Percentiles rank a stretch among this genome's conserved stretches.
Conservation (phyloP, 2,888 invertebrate genomes). For the Ceramica pisi region DNA sequence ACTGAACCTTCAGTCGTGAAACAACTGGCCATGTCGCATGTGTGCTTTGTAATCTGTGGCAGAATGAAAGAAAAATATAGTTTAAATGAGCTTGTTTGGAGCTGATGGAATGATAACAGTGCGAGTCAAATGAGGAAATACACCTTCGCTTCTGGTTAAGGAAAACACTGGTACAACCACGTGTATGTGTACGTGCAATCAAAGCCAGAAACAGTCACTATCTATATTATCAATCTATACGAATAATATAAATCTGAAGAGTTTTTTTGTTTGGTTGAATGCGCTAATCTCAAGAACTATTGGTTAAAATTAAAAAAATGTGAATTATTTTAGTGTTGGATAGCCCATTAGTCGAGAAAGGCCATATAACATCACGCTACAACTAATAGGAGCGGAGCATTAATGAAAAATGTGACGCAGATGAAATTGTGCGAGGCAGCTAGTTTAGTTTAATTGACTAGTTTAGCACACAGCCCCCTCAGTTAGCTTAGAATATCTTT, state of each 20-base stretch:
- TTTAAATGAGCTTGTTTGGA: conserved; percentile 39
- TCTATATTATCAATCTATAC: neutral
- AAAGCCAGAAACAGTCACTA: neutral
- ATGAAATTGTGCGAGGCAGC: no score
- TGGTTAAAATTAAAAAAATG: no score
- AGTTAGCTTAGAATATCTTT: neutral
- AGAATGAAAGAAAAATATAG: conserved; percentile 53
- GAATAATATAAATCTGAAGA: no score
- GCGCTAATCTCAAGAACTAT: no score
- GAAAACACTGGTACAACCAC: neutral
- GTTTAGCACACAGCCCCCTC: neutral
- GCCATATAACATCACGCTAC: no score
- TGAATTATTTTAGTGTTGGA: no score
- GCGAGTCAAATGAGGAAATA: conserved; percentile 33
- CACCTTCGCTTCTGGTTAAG: neutral
- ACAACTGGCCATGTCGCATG: conserved; percentile 52
- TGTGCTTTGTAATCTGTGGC: conserved; percentile 46
- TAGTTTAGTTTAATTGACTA: no score
- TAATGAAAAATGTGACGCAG: no score
- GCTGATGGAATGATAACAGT: conserved; percentile 42
- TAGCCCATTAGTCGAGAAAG: no score
- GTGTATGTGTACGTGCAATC: neutral
- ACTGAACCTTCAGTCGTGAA: conserved; percentile 73
- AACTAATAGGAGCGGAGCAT: no score
- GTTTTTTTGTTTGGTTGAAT: no score